Percentiles rank a stretch among this genome's conserved stretches.
Conservation (phyloP, 2,888 invertebrate genomes). For the Trichogramma dendrolimi region DNA sequence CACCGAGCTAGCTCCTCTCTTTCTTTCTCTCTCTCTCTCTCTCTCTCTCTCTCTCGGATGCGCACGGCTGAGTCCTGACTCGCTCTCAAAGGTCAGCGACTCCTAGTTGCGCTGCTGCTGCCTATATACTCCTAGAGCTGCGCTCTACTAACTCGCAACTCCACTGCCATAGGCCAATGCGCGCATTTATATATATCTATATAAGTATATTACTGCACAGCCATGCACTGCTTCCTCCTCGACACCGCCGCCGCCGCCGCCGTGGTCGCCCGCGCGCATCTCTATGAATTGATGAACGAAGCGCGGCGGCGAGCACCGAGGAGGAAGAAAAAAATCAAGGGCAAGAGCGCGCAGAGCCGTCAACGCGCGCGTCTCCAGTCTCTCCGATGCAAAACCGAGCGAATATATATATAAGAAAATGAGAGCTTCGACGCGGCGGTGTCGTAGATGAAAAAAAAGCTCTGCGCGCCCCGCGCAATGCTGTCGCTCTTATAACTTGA, state of each 20-base stretch:
- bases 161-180: constrained; percentile 48
- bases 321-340: neutral
- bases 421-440: too few relatives aligned
- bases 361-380: neutral
- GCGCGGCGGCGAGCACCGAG: constrained; percentile 29
- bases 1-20: neutral
- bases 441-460: too few relatives aligned
- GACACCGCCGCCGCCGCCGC: constrained; percentile 17
- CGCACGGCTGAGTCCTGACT: constrained; percentile 48
- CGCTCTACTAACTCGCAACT: constrained; percentile 48
- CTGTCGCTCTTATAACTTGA: too few relatives aligned
- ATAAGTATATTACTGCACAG: neutral
- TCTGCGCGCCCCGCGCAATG: too few relatives aligned
- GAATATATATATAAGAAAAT: too few relatives aligned
- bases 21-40: constrained; percentile 12
- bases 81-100: constrained; percentile 48
- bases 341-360: neutral
- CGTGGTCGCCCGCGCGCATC: constrained; percentile 32
- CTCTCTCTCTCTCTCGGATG: constrained; percentile 36
- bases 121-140: constrained; percentile 34
- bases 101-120: constrained; percentile 34
- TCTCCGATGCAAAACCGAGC: neutral
- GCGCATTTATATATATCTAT: constrained; percentile 34
- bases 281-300: constrained; percentile 49
- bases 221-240: constrained; percentile 4